Percentiles rank a stretch among this genome's conserved stretches.
phyloP scores from a whole-genome alignment of 2,888 invertebrate genomes.

The Tridacna crocea region DNA sequence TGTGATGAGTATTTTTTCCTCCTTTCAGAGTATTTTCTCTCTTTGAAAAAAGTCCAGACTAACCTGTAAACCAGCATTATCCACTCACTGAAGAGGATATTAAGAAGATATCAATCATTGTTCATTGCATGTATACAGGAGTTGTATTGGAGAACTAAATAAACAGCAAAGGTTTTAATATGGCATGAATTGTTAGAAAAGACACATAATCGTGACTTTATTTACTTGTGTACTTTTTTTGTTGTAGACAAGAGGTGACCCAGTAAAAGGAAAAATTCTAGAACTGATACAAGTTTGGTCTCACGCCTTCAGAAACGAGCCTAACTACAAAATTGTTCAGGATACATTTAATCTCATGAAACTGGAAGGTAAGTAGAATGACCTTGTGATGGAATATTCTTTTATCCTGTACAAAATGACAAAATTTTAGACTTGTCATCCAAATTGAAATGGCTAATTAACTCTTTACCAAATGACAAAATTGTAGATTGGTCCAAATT shows the following conservation, averaged over 20 bases:
- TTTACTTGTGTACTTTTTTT: background rate
- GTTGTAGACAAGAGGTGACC: constrained; percentile 78
- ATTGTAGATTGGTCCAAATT: background rate
- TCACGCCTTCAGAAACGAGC: constrained; percentile 96
- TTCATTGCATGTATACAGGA: too few species aligned
- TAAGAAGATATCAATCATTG: too few species aligned
- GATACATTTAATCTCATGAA: constrained; percentile 97
- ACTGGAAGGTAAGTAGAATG: constrained; percentile 88
- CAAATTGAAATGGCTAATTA: too few species aligned
- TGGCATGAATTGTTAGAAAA: too few species aligned
- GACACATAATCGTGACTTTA: too few species aligned
- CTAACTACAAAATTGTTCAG: constrained; percentile 94
- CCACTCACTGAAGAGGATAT: too few species aligned
- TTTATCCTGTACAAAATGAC: background rate
- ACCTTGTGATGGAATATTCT: background rate
- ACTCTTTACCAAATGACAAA: background rate
- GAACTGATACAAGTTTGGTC: constrained; percentile 99
- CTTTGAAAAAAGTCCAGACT: too few species aligned
- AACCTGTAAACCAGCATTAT: too few species aligned
- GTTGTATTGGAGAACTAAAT: too few species aligned
- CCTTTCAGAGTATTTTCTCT: too few species aligned
- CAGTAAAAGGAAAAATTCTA: constrained; percentile 89
- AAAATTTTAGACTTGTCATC: background rate
- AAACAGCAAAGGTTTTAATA: too few species aligned
- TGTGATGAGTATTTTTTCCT: too few species aligned